Conservation (phyloP, 1,140 invertebrate genomes). For the Plutomurus gul region DNA sequence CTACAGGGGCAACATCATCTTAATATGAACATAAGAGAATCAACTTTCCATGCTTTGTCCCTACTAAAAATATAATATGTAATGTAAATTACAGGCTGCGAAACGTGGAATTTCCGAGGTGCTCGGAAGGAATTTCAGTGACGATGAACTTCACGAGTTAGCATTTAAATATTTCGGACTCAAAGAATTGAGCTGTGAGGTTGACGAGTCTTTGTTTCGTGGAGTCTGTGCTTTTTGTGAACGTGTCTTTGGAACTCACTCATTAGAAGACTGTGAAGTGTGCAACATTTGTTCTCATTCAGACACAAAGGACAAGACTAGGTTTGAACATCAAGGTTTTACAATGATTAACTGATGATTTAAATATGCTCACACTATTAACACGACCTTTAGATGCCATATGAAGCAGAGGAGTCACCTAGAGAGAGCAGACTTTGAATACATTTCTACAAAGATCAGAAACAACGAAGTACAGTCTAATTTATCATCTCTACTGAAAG, state of each 20-base stretch:
- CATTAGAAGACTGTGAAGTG: slow-evolving; percentile 39
- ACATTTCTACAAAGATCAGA: slow-evolving; percentile 35
- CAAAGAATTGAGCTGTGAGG: background rate
- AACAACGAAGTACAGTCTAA: slow-evolving; percentile 1
- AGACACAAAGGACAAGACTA: slow-evolving; percentile 33
- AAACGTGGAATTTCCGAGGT: slow-evolving; percentile 42
- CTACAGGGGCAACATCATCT: too few species aligned
- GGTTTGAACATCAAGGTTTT: too few species aligned
- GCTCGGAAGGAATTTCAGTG: slow-evolving; percentile 22
- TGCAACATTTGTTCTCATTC: slow-evolving; percentile 34
- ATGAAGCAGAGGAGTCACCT: slow-evolving; percentile 40
- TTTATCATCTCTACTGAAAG: slow-evolving; percentile 31
- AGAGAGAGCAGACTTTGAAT: slow-evolving; percentile 46
- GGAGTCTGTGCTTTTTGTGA: slow-evolving; percentile 47
- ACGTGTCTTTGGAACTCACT: slow-evolving; percentile 38
- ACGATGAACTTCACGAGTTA: slow-evolving; percentile 23
- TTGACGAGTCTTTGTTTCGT: slow-evolving; percentile 35
- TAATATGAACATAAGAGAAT: too few species aligned
- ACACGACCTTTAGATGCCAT: slow-evolving; percentile 35
- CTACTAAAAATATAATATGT: background rate
- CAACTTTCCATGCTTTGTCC: background rate
- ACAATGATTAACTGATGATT: too few species aligned
- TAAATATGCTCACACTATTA: too few species aligned
- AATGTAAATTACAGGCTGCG: slow-evolving; percentile 13
- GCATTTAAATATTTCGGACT: slow-evolving; percentile 1